These are phyloP conservation scores for Lagodon rhomboides DNA, from an alignment of 2,797 vertebrate genomes.

Conservation along the genomic window DNA sequence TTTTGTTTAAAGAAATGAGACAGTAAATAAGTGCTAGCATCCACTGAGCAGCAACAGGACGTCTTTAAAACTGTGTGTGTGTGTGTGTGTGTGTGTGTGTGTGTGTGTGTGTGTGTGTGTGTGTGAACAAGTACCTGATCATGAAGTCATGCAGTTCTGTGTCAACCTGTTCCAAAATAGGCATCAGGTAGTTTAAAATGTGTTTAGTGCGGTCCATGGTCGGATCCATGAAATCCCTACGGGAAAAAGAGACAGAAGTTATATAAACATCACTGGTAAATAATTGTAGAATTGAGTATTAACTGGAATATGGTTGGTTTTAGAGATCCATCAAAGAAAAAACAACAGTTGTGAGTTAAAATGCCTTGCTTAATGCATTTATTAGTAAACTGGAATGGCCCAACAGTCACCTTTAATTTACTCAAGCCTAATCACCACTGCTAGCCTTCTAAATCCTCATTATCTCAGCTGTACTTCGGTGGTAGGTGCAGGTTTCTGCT, in stretches of 20 bases:
- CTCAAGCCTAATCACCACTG: no score
- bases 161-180: constrained; percentile 87
- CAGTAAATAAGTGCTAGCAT: background rate
- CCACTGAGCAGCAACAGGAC: background rate
- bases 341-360: background rate
- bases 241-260: constrained; percentile 10
- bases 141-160: constrained; percentile 86
- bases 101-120: background rate
- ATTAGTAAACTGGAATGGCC: no score
- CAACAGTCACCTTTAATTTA: no score
- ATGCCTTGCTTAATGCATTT: background rate
- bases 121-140: constrained; percentile 80
- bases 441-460: no score
- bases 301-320: background rate
- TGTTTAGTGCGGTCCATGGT: constrained; percentile 92
- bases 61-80: background rate
- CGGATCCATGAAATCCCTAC: constrained; percentile 91
- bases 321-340: background rate
- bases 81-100: constrained; percentile 14
- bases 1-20: background rate
- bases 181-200: constrained; percentile 91
- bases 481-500: no score
- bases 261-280: background rate
- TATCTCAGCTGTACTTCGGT: no score
- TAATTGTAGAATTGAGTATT: background rate